Evolutionary conservation across 1,140 invertebrate genomes (phyloP).

Genomic region (Atta cephalotes): DNA sequence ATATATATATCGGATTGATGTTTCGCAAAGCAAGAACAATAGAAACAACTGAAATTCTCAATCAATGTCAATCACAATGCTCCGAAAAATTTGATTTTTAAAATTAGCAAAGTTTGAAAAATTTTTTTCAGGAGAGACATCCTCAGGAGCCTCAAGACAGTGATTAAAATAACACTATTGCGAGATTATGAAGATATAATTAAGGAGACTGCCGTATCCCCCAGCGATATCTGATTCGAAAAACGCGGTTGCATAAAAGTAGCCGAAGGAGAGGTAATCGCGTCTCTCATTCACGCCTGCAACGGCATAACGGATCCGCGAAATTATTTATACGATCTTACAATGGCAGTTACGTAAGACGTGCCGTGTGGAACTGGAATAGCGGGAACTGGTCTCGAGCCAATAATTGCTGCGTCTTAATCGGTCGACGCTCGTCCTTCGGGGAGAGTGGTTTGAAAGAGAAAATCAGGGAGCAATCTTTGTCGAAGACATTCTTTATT

Average conservation of each 20-base stretch:
- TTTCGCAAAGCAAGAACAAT: neutral
- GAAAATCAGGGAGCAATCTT: conserved; percentile 65
- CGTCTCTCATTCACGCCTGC: conserved; percentile 67
- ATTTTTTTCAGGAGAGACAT: neutral
- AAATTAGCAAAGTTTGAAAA: neutral
- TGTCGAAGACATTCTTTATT: conserved; percentile 56
- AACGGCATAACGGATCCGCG: conserved; percentile 72
- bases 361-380: conserved; percentile 79
- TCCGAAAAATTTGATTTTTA: too few relatives aligned
- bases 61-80: neutral
- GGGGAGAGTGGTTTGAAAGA: conserved; percentile 68
- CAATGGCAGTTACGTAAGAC: conserved; percentile 78
- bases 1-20: neutral
- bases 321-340: conserved; percentile 76
- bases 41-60: neutral
- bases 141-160: neutral
- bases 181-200: neutral
- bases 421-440: conserved; percentile 77
- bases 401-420: conserved; percentile 80
- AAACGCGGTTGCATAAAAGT: conserved; percentile 45
- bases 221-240: conserved; percentile 20
- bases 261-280: conserved; percentile 36
- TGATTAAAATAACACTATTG: neutral
- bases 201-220: conserved; percentile 5
- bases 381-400: conserved; percentile 81